Base-by-base conservation (phyloP, 1,140 invertebrate species). In the Anoplophora glabripennis region DNA sequence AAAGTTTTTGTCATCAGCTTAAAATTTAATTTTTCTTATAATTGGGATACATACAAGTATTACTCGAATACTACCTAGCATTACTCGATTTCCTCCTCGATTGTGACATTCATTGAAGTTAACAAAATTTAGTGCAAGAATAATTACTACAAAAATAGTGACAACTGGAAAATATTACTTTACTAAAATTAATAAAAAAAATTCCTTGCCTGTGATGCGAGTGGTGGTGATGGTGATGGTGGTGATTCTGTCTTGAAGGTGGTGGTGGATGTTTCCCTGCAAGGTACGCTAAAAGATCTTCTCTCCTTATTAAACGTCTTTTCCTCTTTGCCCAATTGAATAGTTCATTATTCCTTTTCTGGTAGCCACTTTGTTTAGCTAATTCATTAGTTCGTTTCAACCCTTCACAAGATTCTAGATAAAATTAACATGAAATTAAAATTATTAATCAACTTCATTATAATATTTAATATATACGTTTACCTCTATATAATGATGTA, bases 401-500 rank as follows among this genome's bases (percentile, higher is more conserved):
- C 59, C 83, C 83, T 68, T 91, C 89, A 71, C 86, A 79, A 62
- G 88, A 88, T 76, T 89, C 89, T 90, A 69, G 17, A 76, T 69
- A 52, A 57, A 18, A 57, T 57, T 28, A 28, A 28, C 21, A 28
- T 28, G n/a, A n/a, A n/a, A n/a, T n/a, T n/a, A n/a, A n/a, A n/a
- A n/a, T n/a, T n/a, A n/a, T n/a, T n/a, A n/a, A n/a, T n/a, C n/a
- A n/a, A n/a, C n/a, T n/a, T n/a, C n/a, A n/a, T n/a, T n/a, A n/a
- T 14, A 14, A 45, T 57, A 10, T 7, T 12, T 11, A 37, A 34
- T 3, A 55, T 28, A 28, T 61, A 51, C 53, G 67, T n/a, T 72
- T 72, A 89, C 88, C 88, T 89, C 90, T 90, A 75, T 90, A 92
- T 53, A 91, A 78, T 41, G 83, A 83, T 55, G 89, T 90, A 59